Base-by-base conservation (phyloP, 2,797 vertebrate genomes). In the Acridotheres tristis region DNA sequence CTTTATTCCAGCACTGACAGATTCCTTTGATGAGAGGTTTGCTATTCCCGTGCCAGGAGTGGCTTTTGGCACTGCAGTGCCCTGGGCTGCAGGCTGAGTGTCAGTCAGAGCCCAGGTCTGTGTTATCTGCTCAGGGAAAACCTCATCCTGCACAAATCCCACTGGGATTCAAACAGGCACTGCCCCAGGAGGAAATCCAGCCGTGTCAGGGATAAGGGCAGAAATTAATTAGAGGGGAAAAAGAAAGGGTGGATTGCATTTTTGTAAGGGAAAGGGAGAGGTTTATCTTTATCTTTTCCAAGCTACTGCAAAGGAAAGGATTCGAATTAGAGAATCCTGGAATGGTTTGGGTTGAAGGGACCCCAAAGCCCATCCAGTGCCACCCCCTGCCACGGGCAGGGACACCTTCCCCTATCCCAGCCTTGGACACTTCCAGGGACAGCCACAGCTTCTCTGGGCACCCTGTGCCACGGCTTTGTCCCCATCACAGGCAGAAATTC, bases 31-130 rank as follows among this genome's bases (percentile, higher is more conserved):
- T 25, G 17, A 57, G 34, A 15, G 1, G 1, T 48, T 74, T 42
- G 23, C 42, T 34, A 25, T n/a, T 75, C 12, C 12, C 1, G 1
- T 5, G 21, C 51, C 48, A 57, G 32, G 50, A 66, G 2, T 5
- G 7, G 34, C 14, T 68, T 80, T 87, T 54, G 51, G 42, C 22
- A 1, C 11, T 9, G 76, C 65, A 40, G 34, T 16, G 34, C 16
- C 54, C 59, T 0, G 6, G 63, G 45, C 57, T 73, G 17, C 27
- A 34, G 40, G 2, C 0, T 4, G 9, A 27, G 1, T 0, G 5
- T 4, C 13, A 3, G 40, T 2, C 43, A 45, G 11, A 69, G 7
- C 32, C 26, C 61, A 38, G 11, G 7, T 2, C 32, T 10, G 13
- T 1, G 14, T 9, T 53, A 15, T 3, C 36, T 32, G 7, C 22